A percentile compares a stretch with the other conserved stretches of the same genome.
phyloP scores from a whole-genome alignment of 2,113 vertebrate genomes.

The Azemiops feae region DNA sequence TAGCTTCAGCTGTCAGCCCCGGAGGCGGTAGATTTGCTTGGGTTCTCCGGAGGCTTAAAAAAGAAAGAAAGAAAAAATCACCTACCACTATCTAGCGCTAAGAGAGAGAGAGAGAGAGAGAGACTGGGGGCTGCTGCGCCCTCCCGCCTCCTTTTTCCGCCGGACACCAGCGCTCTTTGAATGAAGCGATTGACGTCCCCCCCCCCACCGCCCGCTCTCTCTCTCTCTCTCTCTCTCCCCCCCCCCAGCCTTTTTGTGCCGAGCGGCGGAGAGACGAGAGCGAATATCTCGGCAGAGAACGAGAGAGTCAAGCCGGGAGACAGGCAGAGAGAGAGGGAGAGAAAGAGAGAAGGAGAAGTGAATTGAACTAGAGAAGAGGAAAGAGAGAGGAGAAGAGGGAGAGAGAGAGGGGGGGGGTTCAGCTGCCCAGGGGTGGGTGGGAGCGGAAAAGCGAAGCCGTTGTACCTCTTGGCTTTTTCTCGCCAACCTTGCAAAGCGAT shows the following conservation, averaged over 20 bases:
- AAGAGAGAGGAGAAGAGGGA: conserved; percentile 22
- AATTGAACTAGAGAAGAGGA: conserved; percentile 68
- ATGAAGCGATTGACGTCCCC: conserved; percentile 55
- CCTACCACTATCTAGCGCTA: conserved; percentile 11
- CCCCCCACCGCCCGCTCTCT: background rate
- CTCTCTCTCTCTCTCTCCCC: background rate
- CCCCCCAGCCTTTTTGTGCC: conserved; percentile 24
- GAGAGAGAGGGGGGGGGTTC: conserved; percentile 23
- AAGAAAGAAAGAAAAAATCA: background rate
- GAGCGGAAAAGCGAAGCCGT: conserved; percentile 17
- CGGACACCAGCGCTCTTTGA: conserved; percentile 53
- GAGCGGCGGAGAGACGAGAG: conserved; percentile 46
- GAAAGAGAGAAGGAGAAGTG: conserved; percentile 41
- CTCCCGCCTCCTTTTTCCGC: background rate
- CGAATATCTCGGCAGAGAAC: conserved; percentile 48
- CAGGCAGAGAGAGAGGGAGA: background rate
- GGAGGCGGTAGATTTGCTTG: conserved; percentile 29
- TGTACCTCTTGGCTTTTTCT: conserved; percentile 41
- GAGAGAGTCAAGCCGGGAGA: background rate
- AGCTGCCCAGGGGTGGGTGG: conserved; percentile 2
- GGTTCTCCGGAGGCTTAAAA: background rate
- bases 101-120: conserved; percentile 2
- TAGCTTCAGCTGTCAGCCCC: conserved; percentile 50
- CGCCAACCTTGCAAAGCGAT: conserved; percentile 61
- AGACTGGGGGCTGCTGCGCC: conserved; percentile 40